Evolutionary conservation across 1,140 invertebrate genomes (phyloP).

Genomic region (Neodiprion lecontei): DNA sequence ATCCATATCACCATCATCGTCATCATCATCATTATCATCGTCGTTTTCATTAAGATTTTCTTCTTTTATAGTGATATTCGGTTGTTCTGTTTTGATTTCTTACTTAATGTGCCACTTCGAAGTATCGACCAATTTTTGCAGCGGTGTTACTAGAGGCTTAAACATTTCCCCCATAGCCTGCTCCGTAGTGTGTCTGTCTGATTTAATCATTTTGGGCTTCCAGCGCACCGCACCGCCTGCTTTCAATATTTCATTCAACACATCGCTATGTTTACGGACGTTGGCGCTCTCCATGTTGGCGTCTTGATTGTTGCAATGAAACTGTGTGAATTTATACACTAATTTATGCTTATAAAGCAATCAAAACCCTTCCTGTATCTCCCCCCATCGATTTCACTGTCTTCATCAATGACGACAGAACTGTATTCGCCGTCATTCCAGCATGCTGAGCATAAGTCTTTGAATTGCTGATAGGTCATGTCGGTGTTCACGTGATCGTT

Average conservation of each 20-base stretch:
- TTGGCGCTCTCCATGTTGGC: background rate
- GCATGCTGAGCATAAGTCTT: too few species aligned
- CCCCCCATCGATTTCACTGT: constrained; percentile 31
- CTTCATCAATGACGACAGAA: constrained; percentile 11
- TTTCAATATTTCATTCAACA: background rate
- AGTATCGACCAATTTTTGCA: constrained; percentile 12
- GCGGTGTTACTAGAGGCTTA: background rate
- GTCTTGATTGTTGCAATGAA: background rate
- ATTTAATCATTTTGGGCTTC: background rate
- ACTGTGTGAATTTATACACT: background rate
- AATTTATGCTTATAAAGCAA: constrained; percentile 24
- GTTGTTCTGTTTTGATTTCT: constrained; percentile 15
- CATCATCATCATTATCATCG: background rate
- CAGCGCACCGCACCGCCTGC: background rate
- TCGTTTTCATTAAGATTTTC: background rate
- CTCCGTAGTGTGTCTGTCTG: background rate
- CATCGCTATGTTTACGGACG: background rate
- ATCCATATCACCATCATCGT: background rate
- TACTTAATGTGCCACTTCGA: constrained; percentile 8
- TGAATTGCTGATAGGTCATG: too few species aligned
- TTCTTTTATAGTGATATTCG: background rate
- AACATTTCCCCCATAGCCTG: background rate
- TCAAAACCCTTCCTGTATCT: constrained; percentile 30
- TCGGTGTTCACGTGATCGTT: too few species aligned
- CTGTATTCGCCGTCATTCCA: too few species aligned